Conservation (phyloP, 2,797 vertebrate genomes). For the Ctenopoma multispine region DNA sequence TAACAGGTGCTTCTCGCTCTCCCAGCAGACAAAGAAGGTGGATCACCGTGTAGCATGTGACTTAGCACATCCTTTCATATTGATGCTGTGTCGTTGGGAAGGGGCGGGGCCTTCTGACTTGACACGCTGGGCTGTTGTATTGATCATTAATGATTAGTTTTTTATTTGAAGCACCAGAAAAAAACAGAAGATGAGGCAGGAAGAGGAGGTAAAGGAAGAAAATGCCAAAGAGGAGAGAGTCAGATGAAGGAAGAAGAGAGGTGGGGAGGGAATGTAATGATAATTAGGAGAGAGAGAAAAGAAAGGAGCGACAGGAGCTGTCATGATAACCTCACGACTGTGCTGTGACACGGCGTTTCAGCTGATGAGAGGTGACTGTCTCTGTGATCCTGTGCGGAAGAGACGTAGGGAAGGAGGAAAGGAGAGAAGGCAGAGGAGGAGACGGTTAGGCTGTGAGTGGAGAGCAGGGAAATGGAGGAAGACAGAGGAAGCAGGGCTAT, state of each 20-base stretch:
- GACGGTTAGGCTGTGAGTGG: constrained; percentile 33
- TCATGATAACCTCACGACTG: constrained; percentile 23
- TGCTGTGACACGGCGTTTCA: constrained; percentile 21
- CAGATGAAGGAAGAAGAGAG: constrained; percentile 5
- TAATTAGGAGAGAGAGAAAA: neutral
- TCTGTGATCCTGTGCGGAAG: constrained; percentile 45
- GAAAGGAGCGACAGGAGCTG: neutral
- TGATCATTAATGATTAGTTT: constrained; percentile 41
- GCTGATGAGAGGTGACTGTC: constrained; percentile 57
- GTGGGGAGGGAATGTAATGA: neutral
- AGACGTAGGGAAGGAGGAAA: constrained; percentile 38
- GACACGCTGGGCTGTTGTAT: neutral
- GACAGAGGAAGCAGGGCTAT: constrained; percentile 24
- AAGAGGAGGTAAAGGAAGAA: constrained; percentile 10
- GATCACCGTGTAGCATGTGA: constrained; percentile 9
- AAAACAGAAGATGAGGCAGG: constrained; percentile 34
- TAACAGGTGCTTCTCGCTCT: constrained; percentile 63
- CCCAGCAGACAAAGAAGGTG: constrained; percentile 18
- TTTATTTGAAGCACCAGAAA: constrained; percentile 26
- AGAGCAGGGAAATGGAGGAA: constrained; percentile 33
- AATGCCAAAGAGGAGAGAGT: constrained; percentile 6
- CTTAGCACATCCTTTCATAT: constrained; percentile 15
- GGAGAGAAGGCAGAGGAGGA: constrained; percentile 34
- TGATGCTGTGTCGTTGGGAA: constrained; percentile 9
- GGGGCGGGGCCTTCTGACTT: neutral